Evolutionary conservation across 2,888 invertebrate genomes (phyloP).

Genomic region (Rhabditophanes sp.): DNA sequence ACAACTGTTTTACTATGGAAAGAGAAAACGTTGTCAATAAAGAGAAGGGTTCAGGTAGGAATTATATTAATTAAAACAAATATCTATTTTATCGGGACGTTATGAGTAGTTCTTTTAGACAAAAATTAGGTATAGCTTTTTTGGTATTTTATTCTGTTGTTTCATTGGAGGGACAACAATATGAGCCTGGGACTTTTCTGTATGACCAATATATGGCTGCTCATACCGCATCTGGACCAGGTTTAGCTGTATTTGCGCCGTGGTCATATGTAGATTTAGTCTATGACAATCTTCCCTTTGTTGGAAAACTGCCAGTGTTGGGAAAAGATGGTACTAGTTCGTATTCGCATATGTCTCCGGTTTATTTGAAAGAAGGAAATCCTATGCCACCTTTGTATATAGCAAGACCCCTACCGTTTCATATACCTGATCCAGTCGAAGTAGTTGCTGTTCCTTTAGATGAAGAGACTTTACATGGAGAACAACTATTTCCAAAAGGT

Average conservation of each 20-base stretch:
- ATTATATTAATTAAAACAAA: too few relatives aligned
- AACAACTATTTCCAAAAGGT: conserved; percentile 30
- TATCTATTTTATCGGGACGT: too few relatives aligned
- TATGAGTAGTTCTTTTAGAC: too few relatives aligned
- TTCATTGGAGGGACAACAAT: too few relatives aligned
- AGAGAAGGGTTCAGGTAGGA: too few relatives aligned
- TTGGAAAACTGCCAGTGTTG: conserved; percentile 19
- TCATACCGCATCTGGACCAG: conserved; percentile 32
- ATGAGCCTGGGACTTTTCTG: too few relatives aligned
- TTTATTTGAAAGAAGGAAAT: conserved; percentile 31
- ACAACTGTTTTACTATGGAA: too few relatives aligned
- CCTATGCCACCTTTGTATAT: conserved; percentile 32
- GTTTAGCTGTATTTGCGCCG: conserved; percentile 30
- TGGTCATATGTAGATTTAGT: conserved; percentile 30
- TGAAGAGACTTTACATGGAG: conserved; percentile 33
- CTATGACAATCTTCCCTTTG: conserved; percentile 32
- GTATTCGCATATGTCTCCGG: conserved; percentile 24
- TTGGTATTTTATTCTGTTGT: too few relatives aligned
- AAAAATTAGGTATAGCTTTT: too few relatives aligned
- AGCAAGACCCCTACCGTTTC: conserved; percentile 29
- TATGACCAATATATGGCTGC: conserved; percentile 9
- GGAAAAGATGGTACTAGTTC: conserved; percentile 30
- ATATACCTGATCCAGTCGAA: conserved; percentile 33
- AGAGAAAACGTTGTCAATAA: too few relatives aligned
- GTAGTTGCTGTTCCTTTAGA: conserved; percentile 34